Base-by-base conservation (phyloP, 2,113 vertebrate species). In the Hypanus sabinus region DNA sequence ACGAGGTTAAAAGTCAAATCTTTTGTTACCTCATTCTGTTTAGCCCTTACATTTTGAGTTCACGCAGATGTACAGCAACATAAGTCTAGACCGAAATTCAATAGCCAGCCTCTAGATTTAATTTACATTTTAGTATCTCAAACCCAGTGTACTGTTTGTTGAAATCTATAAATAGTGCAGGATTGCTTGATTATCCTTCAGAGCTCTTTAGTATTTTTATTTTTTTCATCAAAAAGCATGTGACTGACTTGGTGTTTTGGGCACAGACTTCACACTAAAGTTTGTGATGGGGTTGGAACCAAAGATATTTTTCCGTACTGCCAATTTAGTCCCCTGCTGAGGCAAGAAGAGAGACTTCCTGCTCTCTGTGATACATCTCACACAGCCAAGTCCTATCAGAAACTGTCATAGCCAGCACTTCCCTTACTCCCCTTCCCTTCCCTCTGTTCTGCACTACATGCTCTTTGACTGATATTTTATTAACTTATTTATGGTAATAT, bases 11-110 rank as follows among this genome's bases (percentile, higher is more conserved):
- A 96, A 95, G 95, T 77, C 95, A 95, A 87, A 95, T 95, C 93
- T 96, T 93, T 96, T 97, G 96, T 95, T 95, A 94, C 95, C 95
- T 95, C 95, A 94, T 96, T 96, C 95, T 94, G 94, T 94, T 71
- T 94, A 95, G 95, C 95, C 46, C 96, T 96, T 96, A 95, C 95
- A 88, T 12, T 95, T 95, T 94, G 95, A 95, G 95, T 88, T 95
- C 95, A 71, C 95, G 94, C 96, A 97, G 96, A 96, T 96, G 96
- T 96, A 95, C 94, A 96, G 94, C 94, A 92, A 95, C 94, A 94
- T 94, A 3, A 0, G 95, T 94, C 95, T 94, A 95, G 95, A 95
- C 94, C 0, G 95, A 96, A 96, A 96, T 95, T 70, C 95, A 95
- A 96, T 94, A 95, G 94, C 94, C 94, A 94, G 55, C 75, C 24